Percentiles rank a stretch among this genome's conserved stretches.
phyloP scores from a whole-genome alignment of 2,113 vertebrate species.

The Orientallactaga bullata region DNA sequence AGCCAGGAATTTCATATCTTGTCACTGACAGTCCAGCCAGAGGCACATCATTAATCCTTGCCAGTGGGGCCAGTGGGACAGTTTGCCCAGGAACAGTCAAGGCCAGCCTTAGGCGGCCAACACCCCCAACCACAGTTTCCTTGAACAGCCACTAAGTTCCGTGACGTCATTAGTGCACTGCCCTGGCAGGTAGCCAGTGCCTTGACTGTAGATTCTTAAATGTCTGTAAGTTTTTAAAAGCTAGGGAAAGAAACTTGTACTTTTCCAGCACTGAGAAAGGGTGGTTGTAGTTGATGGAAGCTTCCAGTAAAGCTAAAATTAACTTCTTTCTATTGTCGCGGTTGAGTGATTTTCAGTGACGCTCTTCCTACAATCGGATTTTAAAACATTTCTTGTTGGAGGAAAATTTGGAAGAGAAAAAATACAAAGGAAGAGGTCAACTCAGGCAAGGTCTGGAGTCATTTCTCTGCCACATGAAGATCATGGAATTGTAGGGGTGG shows the following conservation, averaged over 20 bases:
- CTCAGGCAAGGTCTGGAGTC: not conserved
- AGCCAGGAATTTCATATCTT: constrained; percentile 63
- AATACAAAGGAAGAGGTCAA: constrained; percentile 40
- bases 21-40: constrained; percentile 57
- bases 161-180: constrained; percentile 62
- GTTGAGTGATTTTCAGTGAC: constrained; percentile 35
- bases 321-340: constrained; percentile 47
- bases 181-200: constrained; percentile 55
- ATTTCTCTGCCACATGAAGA: constrained; percentile 6
- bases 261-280: constrained; percentile 54
- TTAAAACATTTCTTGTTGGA: constrained; percentile 29
- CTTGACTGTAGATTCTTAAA: constrained; percentile 43
- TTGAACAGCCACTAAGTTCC: constrained; percentile 42
- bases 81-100: constrained; percentile 69
- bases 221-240: constrained; percentile 40
- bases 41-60: constrained; percentile 77
- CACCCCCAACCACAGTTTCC: constrained; percentile 64
- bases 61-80: constrained; percentile 56
- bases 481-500: not conserved
- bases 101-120: constrained; percentile 75
- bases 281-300: not conserved
- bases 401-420: constrained; percentile 63
- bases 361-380: constrained; percentile 36
- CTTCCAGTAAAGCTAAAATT: constrained; percentile 24
- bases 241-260: constrained; percentile 47